Evolutionary conservation across 1,140 invertebrate species (phyloP), one percentile per base, ranked within the genome.

Genomic region (Agrilus planipennis): DNA sequence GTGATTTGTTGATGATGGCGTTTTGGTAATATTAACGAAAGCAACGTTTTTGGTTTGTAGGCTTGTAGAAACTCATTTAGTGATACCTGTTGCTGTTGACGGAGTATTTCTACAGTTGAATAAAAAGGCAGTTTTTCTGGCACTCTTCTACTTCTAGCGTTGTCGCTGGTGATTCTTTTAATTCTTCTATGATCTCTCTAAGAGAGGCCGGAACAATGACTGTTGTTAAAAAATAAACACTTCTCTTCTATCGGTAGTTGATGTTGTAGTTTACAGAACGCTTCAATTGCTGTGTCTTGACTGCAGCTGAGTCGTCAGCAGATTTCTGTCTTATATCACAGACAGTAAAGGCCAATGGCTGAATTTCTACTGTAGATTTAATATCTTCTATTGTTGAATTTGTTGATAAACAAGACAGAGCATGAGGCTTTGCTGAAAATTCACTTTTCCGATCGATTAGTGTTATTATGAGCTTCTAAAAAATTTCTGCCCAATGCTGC

Each of bases 161-260:
- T n/a, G n/a, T n/a, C n/a, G n/a, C n/a, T n/a, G n/a, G n/a, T n/a
- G n/a, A n/a, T n/a, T n/a, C n/a, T n/a, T n/a, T n/a, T n/a, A n/a
- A n/a, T n/a, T n/a, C n/a, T n/a, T n/a, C n/a, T n/a, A n/a, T n/a
- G n/a, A n/a, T n/a, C n/a, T n/a, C n/a, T n/a, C n/a, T n/a, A n/a
- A n/a, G n/a, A n/a, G n/a, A n/a, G n/a, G n/a, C n/a, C n/a, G n/a
- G n/a, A n/a, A n/a, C n/a, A n/a, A n/a, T n/a, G n/a, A n/a, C 38
- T 41, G 25, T 43, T 44, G 17, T 42, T 46, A 22, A 34, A 34
- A 14, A 45, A 44, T 3, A 49, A 3, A 34, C 46, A 53, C 9
- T 44, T 19, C 20, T 20, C n/a, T 18, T 46, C 40, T 41, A 23
- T 30, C 2, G 19, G 19, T 3, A 34, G 14, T 15, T 29, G 19